Evolutionary conservation across 2,888 invertebrate species (phyloP).

Genomic region (Drosophila tanythrix): DNA sequence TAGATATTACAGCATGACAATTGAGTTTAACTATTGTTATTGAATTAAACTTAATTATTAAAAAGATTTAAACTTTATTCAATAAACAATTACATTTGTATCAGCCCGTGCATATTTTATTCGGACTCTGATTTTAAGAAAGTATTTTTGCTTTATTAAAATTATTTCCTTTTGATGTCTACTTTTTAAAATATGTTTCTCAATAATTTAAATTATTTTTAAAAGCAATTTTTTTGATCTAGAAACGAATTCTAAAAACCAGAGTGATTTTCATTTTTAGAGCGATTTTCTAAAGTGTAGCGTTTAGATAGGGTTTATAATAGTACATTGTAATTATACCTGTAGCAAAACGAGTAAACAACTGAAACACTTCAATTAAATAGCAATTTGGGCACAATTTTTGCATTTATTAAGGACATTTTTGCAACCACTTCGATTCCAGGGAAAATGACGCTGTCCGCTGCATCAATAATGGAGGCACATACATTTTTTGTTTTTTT

Average conservation of each 20-base stretch:
- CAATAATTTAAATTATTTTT: neutral
- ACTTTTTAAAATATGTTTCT: neutral
- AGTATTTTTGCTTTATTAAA: neutral
- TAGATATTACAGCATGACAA: neutral
- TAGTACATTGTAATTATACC: neutral
- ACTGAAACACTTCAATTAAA: neutral
- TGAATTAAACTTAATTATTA: neutral
- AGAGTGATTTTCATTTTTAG: neutral
- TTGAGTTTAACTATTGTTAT: neutral
- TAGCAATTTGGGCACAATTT: constrained; percentile 23
- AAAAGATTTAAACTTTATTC: neutral
- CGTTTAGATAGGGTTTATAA: neutral
- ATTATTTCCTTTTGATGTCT: neutral
- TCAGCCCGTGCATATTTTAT: neutral
- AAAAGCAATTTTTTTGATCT: neutral
- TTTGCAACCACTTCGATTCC: neutral
- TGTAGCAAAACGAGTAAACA: neutral
- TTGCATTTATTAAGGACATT: neutral
- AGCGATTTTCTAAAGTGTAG: neutral
- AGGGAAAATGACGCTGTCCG: constrained; percentile 6
- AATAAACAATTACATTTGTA: neutral
- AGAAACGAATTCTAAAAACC: neutral
- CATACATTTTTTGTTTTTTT: constrained; percentile 2
- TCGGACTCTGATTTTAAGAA: neutral
- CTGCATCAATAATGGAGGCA: constrained; percentile 50